A percentile compares a stretch with the other conserved stretches of the same genome.
phyloP scores from a whole-genome alignment of 1,140 invertebrate species.

The Drosophila sulfurigaster region DNA sequence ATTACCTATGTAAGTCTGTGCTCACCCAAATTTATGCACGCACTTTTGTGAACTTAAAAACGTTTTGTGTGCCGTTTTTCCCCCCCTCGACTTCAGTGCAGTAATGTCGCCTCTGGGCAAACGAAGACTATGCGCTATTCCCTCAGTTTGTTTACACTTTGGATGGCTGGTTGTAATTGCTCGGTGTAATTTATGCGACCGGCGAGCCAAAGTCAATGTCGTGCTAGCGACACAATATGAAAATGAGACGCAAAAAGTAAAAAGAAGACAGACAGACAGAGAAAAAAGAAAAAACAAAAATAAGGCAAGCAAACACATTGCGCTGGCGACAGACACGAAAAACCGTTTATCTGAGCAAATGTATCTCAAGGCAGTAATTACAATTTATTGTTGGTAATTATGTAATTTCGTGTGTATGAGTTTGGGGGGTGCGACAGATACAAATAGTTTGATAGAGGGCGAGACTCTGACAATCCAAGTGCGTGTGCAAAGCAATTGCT shows the following conservation, averaged over 20 bases:
- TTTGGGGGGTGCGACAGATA: slow-evolving; percentile 24
- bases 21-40: slow-evolving; percentile 45
- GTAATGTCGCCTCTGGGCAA: slow-evolving; percentile 6
- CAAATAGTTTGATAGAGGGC: slow-evolving; percentile 16
- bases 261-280: background rate
- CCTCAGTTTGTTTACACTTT: slow-evolving; percentile 51
- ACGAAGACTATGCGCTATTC: slow-evolving; percentile 12
- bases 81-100: background rate
- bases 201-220: slow-evolving; percentile 71
- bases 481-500: slow-evolving; percentile 31
- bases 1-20: slow-evolving; percentile 26
- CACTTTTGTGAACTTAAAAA: slow-evolving; percentile 51
- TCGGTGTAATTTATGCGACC: slow-evolving; percentile 72
- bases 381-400: slow-evolving; percentile 79
- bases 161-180: slow-evolving; percentile 63
- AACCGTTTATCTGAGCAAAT: slow-evolving; percentile 76
- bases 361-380: slow-evolving; percentile 78
- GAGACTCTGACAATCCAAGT: slow-evolving; percentile 37
- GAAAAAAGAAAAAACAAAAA: slow-evolving; percentile 13
- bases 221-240: slow-evolving; percentile 31
- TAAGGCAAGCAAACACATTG: slow-evolving; percentile 26
- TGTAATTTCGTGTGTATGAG: slow-evolving; percentile 58
- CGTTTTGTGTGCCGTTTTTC: slow-evolving; percentile 33
- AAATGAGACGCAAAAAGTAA: slow-evolving; percentile 29
- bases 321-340: slow-evolving; percentile 58